Base-by-base conservation (phyloP, 2,797 vertebrate species). In the Artibeus jamaicensis region DNA sequence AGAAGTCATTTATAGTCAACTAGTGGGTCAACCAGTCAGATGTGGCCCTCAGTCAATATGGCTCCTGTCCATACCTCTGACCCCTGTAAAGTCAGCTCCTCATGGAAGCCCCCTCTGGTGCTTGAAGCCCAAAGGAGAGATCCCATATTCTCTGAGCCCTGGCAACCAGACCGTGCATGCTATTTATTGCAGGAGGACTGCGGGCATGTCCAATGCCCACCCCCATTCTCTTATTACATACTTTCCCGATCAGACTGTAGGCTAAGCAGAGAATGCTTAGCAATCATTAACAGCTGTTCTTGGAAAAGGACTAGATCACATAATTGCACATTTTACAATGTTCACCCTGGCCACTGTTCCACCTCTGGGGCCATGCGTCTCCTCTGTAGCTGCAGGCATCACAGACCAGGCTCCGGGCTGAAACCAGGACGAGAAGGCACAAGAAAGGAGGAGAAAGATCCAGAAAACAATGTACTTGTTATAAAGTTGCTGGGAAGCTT, bases 191-290 rank as follows among this genome's bases (percentile, higher is more conserved):
- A 81, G 24, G 44, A 89, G 59, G 76, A 70, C 29, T 73, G 57
- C 59, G 71, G 71, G 81, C 74, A 62, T 68, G 37, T 44, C 9
- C 16, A 16, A 15, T 32, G 14, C 86, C 59, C 94, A 46, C 50
- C 91, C 74, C 65, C 55, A 24, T n/a, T 48, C 70, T 53, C 97
- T 94, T 93, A 59, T 93, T 96, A 91, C 95, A 94, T 81, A 86
- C 84, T 12, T 87, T 98, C 97, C 97, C 97, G 97, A 98, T 98
- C 98, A 98, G 98, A 99, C 87, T 98, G 67, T 98, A 98, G 98
- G 96, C 97, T 84, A 96, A 93, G 84, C 91, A 93, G 95, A 97
- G 98, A 83, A 81, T 84, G 92, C 97, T 97, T 62, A 95, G 96
- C 97, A 98, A 98, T 98, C 97, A 98, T 98, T 98, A 98, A 98